Percentiles rank a stretch among this genome's conserved stretches.
Evolutionary conservation across 2,797 vertebrate species (phyloP).

Genomic region (Melanitta fusca): DNA sequence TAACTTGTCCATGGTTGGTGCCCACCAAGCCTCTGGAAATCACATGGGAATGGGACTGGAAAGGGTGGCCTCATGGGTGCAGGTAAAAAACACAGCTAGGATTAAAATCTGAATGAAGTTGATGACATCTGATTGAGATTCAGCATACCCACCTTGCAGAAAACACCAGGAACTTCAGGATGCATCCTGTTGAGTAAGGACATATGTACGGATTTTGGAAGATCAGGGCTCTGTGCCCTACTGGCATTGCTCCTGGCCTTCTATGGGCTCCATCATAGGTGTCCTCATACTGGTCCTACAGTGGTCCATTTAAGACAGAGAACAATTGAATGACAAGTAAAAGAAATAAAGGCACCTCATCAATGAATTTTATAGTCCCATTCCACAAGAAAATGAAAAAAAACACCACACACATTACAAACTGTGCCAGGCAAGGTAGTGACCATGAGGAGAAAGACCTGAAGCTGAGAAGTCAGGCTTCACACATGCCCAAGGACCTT

Average conservation of each 20-base stretch:
- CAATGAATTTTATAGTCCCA: neutral
- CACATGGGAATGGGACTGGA: neutral
- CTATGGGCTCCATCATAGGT: neutral
- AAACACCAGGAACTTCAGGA: neutral
- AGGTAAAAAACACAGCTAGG: neutral
- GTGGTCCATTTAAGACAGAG: neutral
- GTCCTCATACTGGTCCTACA: neutral
- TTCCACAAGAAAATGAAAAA: neutral
- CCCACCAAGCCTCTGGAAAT: neutral
- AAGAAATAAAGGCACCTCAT: neutral
- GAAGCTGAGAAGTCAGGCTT: neutral
- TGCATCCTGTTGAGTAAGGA: neutral
- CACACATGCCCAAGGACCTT: neutral
- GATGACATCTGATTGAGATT: neutral
- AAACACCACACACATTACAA: neutral
- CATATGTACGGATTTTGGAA: fast-evolving
- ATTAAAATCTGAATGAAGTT: neutral
- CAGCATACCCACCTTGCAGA: neutral
- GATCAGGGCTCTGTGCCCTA: neutral
- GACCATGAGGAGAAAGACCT: neutral
- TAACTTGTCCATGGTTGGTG: neutral
- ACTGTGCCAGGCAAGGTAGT: neutral
- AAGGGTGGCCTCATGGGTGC: neutral
- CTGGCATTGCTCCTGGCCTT: neutral
- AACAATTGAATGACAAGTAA: neutral